phyloP scores from a whole-genome alignment of 2,888 invertebrate species.

The Hypomecis punctinalis region DNA sequence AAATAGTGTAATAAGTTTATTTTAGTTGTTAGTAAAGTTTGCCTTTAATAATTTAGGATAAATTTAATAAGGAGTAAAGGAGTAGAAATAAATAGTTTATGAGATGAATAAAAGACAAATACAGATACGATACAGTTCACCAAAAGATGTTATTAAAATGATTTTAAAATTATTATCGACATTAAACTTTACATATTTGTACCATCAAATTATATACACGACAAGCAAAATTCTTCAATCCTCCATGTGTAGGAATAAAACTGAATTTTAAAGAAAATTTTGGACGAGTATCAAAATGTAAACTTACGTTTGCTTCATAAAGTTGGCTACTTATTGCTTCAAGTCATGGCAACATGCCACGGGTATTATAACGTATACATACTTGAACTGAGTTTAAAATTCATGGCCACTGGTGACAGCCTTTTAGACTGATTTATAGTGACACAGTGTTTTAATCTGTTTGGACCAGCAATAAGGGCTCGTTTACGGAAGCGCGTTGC shows the following conservation, averaged over 20 bases:
- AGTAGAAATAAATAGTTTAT: no score
- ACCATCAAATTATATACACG: no score
- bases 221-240: background rate
- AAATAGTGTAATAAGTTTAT: no score
- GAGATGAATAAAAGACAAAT: no score
- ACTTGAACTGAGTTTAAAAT: background rate
- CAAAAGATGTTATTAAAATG: background rate
- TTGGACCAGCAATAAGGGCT: no score
- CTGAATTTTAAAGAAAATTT: conserved; percentile 5
- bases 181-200: background rate
- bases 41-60: no score
- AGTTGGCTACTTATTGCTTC: conserved; percentile 15
- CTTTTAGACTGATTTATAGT: no score
- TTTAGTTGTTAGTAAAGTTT: no score
- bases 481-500: no score
- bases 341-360: conserved; percentile 15
- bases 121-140: no score
- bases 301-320: conserved; percentile 9
- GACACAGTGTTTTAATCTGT: no score
- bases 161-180: background rate
- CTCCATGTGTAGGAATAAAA: background rate
- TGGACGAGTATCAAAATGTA: conserved; percentile 11
- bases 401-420: background rate
- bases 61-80: no score
- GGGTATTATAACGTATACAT: background rate